phyloP scores from a whole-genome alignment of 2,113 vertebrate genomes.

The Heliornis fulica region DNA sequence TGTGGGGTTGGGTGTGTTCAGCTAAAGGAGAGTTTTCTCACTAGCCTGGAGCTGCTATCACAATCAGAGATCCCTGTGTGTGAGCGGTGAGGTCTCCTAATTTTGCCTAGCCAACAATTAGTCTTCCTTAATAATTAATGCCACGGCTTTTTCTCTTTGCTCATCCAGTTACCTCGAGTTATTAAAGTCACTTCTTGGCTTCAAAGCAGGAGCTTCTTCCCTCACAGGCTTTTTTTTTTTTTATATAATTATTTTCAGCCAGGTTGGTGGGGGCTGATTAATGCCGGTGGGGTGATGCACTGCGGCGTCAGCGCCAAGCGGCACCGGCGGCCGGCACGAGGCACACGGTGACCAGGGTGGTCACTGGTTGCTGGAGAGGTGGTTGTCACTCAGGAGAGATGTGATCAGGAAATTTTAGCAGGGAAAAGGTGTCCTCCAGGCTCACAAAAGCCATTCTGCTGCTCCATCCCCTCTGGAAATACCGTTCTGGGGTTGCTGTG shows the following conservation, averaged over 20 bases:
- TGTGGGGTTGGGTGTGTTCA: not conserved
- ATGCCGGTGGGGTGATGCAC: not conserved
- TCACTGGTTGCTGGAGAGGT: accelerated
- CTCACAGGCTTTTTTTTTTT: not conserved
- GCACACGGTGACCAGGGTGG: accelerated
- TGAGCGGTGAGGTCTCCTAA: not conserved
- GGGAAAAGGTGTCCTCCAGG: too few species aligned
- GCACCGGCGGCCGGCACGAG: not conserved
- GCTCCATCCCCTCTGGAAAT: not conserved
- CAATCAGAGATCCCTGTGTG: not conserved
- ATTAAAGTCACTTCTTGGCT: not conserved
- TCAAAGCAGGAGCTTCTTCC: not conserved
- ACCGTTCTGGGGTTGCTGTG: not conserved
- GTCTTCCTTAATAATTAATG: not conserved
- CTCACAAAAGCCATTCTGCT: not conserved
- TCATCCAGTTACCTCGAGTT: not conserved
- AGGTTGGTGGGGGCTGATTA: not conserved
- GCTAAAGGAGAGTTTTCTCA: not conserved
- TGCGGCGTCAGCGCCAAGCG: not conserved
- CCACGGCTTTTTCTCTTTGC: not conserved
- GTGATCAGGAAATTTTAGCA: not conserved
- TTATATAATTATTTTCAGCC: not conserved
- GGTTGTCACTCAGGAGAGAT: not conserved
- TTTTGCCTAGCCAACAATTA: not conserved
- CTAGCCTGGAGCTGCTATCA: not conserved